Percentiles rank a stretch among this genome's conserved stretches.
These are phyloP conservation scores for Coelinius sp. DNA, from an alignment of 2,888 invertebrate species.

Conservation along the genomic window DNA sequence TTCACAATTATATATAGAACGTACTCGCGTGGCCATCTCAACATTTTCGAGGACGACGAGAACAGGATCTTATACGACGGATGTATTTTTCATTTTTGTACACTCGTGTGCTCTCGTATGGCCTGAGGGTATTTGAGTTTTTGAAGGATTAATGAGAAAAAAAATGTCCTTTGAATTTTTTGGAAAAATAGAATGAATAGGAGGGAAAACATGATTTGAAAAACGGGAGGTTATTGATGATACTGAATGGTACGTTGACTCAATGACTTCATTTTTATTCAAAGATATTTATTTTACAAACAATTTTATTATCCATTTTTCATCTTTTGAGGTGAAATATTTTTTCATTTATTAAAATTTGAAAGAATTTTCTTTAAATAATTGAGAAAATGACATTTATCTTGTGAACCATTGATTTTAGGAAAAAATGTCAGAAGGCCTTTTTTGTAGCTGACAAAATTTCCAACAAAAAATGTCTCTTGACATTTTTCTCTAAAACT, in stretches of 20 bases:
- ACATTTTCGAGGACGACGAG: constrained; percentile 12
- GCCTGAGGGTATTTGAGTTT: neutral
- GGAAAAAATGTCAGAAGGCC: no score
- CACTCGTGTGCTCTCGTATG: neutral
- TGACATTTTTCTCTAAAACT: no score
- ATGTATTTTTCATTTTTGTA: constrained; percentile 11
- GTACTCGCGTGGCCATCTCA: neutral
- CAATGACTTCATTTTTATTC: neutral
- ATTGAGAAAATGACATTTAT: no score
- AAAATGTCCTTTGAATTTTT: neutral
- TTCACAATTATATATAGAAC: constrained; percentile 3
- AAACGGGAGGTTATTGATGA: neutral
- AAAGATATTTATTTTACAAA: neutral
- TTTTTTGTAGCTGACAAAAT: no score
- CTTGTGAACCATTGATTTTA: no score
- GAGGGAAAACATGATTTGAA: neutral
- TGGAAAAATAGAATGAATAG: neutral
- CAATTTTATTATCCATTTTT: neutral
- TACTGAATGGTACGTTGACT: neutral
- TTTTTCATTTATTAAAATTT: no score
- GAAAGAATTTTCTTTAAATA: no score
- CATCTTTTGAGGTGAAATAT: no score
- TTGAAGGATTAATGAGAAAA: neutral
- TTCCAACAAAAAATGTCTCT: no score
- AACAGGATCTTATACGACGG: constrained; percentile 5